phyloP scores from a whole-genome alignment of 30 jellyfish, hydroid and myxozoan genomes.

The Hydra vulgaris region DNA sequence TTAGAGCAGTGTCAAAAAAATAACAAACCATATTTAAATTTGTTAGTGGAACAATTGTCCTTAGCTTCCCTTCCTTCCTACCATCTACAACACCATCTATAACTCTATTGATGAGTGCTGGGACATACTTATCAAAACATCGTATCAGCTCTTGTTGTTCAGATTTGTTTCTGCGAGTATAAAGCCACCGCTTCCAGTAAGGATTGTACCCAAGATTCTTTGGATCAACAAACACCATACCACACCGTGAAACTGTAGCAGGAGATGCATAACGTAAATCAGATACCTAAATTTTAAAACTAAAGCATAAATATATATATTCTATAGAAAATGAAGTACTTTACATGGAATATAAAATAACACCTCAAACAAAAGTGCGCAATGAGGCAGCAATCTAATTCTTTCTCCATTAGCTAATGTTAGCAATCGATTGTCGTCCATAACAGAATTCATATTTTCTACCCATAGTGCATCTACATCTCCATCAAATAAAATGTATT shows the following conservation, averaged over 20 bases:
- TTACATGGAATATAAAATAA: too few relatives aligned
- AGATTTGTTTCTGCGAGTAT: constrained; percentile 52
- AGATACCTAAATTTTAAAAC: constrained; percentile 50
- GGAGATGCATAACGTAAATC: constrained; percentile 98
- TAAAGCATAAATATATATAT: not conserved
- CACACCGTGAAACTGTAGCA: constrained; percentile 98
- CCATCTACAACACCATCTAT: constrained; percentile 97
- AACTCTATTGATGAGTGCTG: constrained; percentile 70
- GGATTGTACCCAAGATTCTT: constrained; percentile 96
- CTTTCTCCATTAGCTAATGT: constrained; percentile 98
- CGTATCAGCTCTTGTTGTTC: constrained; percentile 58
- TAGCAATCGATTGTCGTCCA: constrained; percentile 98
- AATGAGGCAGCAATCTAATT: constrained; percentile 85
- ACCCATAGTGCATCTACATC: constrained; percentile 99
- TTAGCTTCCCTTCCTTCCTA: constrained; percentile 50
- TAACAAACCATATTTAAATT: constrained; percentile 77
- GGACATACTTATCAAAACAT: constrained; percentile 69
- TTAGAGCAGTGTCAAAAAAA: not conserved
- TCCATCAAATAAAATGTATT: constrained; percentile 91
- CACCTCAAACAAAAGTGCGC: constrained; percentile 97
- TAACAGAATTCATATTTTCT: constrained; percentile 96
- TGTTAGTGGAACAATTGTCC: constrained; percentile 84
- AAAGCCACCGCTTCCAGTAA: constrained; percentile 87
- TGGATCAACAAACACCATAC: constrained; percentile 99
- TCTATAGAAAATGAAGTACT: too few relatives aligned